Conservation (phyloP, 2,113 vertebrate species). For the Erpornis zantholeuca region DNA sequence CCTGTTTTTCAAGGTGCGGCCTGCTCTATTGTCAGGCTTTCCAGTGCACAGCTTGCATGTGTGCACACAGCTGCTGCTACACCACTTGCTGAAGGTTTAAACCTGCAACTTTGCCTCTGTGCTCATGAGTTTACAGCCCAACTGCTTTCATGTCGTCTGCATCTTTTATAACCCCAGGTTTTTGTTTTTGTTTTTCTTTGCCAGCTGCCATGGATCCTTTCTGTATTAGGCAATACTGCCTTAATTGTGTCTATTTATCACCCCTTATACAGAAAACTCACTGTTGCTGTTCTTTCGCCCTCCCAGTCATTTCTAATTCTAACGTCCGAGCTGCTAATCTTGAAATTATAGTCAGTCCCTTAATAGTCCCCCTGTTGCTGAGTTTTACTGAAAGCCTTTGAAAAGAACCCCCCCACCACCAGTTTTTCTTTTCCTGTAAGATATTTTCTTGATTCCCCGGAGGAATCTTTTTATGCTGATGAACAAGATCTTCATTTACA, state of each 20-base stretch:
- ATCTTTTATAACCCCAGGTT: neutral
- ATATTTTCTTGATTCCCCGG: neutral
- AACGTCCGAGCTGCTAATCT: neutral
- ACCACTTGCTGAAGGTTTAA: neutral
- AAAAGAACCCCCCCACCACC: rapidly evolving
- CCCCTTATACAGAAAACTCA: neutral
- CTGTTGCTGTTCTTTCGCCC: neutral
- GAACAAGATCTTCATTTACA: neutral
- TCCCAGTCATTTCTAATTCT: neutral
- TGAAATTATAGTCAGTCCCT: neutral
- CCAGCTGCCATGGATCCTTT: neutral
- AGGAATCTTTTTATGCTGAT: neutral
- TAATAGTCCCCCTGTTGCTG: neutral
- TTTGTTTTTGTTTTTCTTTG: neutral
- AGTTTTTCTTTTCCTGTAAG: neutral
- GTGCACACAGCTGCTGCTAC: neutral
- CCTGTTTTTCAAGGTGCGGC: neutral
- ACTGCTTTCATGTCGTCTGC: neutral
- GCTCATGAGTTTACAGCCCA: neutral
- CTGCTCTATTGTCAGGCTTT: neutral
- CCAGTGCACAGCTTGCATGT: neutral
- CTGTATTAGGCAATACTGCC: neutral
- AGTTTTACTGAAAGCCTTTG: neutral
- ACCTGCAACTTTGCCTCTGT: neutral
- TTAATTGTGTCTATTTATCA: neutral